Percentiles rank a stretch among this genome's conserved stretches.
Conservation (phyloP, 2,113 vertebrate genomes). For the Sylvietta virens region DNA sequence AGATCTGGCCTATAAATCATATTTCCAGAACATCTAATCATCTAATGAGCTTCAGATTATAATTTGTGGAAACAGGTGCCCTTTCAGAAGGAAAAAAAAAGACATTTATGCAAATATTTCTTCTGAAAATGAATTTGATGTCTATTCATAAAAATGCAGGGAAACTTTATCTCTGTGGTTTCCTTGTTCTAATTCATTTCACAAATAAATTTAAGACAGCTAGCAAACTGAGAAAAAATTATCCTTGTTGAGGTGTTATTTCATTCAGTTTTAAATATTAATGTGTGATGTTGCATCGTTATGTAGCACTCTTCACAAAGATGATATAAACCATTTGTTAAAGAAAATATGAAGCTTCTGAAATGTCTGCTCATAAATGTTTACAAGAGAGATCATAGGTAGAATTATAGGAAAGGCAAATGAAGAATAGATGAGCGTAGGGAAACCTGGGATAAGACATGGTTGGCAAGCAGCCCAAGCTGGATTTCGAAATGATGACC, state of each 20-base stretch:
- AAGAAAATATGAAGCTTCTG: conserved; percentile 54
- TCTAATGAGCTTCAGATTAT: conserved; percentile 18
- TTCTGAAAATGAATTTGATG: conserved; percentile 22
- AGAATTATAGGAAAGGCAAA: conserved; percentile 39
- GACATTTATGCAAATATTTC: conserved; percentile 13
- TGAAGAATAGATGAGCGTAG: conserved; percentile 12
- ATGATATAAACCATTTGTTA: conserved; percentile 53
- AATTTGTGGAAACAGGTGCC: conserved; percentile 18
- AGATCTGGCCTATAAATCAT: background rate
- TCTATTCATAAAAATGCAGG: conserved; percentile 28
- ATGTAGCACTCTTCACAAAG: conserved; percentile 57
- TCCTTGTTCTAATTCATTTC: conserved; percentile 44
- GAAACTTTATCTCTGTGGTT: background rate
- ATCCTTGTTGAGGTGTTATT: conserved; percentile 65
- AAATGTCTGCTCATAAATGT: conserved; percentile 58
- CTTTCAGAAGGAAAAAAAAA: conserved; percentile 8
- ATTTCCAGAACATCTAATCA: conserved; percentile 33
- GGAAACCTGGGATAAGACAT: background rate
- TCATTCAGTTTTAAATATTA: conserved; percentile 73
- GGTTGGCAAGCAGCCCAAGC: background rate
- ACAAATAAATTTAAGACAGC: conserved; percentile 59
- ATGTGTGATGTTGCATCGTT: conserved; percentile 60
- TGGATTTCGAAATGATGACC: background rate
- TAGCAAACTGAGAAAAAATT: conserved; percentile 56
- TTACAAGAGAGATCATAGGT: conserved; percentile 54